These are phyloP conservation scores for Drosophila ezoana DNA, from an alignment of 2,888 invertebrate species.

Conservation along the genomic window DNA sequence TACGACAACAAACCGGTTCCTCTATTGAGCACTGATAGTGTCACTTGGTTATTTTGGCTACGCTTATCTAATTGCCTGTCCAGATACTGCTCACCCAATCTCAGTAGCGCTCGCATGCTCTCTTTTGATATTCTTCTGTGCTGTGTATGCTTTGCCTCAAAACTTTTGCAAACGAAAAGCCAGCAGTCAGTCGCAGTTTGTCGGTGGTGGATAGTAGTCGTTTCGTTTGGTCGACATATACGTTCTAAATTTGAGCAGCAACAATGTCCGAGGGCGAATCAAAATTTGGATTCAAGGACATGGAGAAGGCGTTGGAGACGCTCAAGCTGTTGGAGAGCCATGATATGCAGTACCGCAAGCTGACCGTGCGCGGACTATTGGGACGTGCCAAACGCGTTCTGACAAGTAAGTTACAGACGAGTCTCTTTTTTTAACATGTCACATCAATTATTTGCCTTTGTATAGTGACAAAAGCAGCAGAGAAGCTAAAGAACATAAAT, in stretches of 20 bases:
- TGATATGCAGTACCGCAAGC: slow-evolving; percentile 88
- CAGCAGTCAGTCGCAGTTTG: slow-evolving; percentile 58
- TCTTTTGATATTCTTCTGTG: slow-evolving; percentile 26
- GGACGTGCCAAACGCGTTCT: slow-evolving; percentile 87
- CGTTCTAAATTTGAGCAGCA: slow-evolving; percentile 12
- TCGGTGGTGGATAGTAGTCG: slow-evolving; percentile 43
- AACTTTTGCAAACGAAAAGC: slow-evolving; percentile 11
- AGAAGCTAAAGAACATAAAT: slow-evolving; percentile 89
- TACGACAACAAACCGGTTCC: slow-evolving; percentile 72
- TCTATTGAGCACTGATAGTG: slow-evolving; percentile 43
- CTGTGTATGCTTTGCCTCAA: slow-evolving; percentile 3
- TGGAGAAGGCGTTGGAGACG: slow-evolving; percentile 89
- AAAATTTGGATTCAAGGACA: slow-evolving; percentile 90
- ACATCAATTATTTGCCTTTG: background rate
- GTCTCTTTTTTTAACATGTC: background rate
- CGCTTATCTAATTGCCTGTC: slow-evolving; percentile 73
- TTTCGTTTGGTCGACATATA: background rate
- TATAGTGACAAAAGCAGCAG: slow-evolving; percentile 89
- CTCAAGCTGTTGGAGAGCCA: slow-evolving; percentile 88
- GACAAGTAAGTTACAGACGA: slow-evolving; percentile 80
- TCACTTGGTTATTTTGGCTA: slow-evolving; percentile 76
- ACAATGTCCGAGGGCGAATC: slow-evolving; percentile 85
- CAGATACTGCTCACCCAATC: slow-evolving; percentile 29
- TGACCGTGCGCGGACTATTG: slow-evolving; percentile 87
- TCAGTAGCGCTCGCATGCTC: slow-evolving; percentile 49